Evolutionary conservation across 2,888 invertebrate genomes (phyloP).

Genomic region (Ephialtes manifestator): DNA sequence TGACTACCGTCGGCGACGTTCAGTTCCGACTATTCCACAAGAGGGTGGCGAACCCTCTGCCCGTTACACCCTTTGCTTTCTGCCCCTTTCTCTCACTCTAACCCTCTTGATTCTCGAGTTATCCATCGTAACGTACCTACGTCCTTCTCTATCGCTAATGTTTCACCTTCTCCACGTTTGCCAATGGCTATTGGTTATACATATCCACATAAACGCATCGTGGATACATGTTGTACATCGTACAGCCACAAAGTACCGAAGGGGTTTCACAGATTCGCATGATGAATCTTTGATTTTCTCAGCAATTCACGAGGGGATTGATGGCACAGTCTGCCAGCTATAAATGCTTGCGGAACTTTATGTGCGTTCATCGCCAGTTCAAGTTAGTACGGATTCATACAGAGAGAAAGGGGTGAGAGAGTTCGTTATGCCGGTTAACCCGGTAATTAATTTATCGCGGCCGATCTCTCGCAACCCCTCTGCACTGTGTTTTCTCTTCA

Average conservation of each 20-base stretch:
- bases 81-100: not conserved
- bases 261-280: conserved; percentile 20
- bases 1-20: conserved; percentile 44
- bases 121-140: conserved; percentile 5
- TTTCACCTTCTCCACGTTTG: conserved; percentile 20
- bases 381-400: conserved; percentile 22
- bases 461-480: conserved; percentile 67
- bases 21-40: conserved; percentile 22
- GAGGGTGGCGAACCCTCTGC: conserved; percentile 30
- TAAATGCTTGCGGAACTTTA: not conserved
- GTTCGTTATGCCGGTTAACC: conserved; percentile 78
- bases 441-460: conserved; percentile 75
- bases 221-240: conserved; percentile 5
- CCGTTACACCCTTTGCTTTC: not conserved
- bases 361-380: conserved; percentile 4
- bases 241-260: not conserved
- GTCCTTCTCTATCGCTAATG: conserved; percentile 8
- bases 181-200: not conserved
- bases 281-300: conserved; percentile 63
- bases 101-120: conserved; percentile 30
- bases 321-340: conserved; percentile 28
- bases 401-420: conserved; percentile 50
- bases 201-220: not conserved
- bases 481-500: conserved; percentile 56
- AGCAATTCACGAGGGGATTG: conserved; percentile 27